phyloP scores from a whole-genome alignment of 2,797 vertebrate species.

The Myiotriccus ornatus region DNA sequence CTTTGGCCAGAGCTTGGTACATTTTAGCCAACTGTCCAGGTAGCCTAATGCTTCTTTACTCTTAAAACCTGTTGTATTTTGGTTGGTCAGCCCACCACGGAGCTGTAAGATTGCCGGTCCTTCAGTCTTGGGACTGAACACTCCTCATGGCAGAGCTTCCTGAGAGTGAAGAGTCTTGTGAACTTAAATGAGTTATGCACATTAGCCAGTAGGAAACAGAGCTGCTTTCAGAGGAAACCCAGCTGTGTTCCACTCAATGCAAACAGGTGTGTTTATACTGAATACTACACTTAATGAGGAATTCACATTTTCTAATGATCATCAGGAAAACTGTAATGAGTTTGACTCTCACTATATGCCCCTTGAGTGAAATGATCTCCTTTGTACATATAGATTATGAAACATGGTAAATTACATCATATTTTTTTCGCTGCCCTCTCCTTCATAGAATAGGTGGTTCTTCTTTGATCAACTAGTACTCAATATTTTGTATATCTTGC shows the following conservation, averaged over 20 bases:
- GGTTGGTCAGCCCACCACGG: background rate
- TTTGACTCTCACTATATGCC: background rate
- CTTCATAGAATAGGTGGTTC: background rate
- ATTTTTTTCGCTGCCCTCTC: background rate
- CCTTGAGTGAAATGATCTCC: background rate
- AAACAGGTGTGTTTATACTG: background rate
- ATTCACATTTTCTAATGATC: background rate
- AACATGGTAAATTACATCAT: background rate
- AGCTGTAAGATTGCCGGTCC: background rate
- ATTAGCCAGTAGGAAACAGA: background rate
- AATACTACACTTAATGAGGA: background rate
- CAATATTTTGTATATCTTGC: background rate
- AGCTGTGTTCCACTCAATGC: background rate
- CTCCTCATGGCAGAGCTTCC: background rate
- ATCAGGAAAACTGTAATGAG: background rate
- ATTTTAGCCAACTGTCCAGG: background rate
- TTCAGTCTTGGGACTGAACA: background rate
- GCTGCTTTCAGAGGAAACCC: background rate
- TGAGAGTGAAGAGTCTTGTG: background rate
- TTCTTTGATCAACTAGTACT: background rate
- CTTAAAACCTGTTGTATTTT: background rate
- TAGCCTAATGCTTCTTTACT: background rate
- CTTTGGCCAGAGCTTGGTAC: background rate
- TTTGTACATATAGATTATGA: background rate
- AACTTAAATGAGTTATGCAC: background rate